Evolutionary conservation across 2,888 invertebrate species (phyloP).

Genomic region (Arrhopalites spinosus): DNA sequence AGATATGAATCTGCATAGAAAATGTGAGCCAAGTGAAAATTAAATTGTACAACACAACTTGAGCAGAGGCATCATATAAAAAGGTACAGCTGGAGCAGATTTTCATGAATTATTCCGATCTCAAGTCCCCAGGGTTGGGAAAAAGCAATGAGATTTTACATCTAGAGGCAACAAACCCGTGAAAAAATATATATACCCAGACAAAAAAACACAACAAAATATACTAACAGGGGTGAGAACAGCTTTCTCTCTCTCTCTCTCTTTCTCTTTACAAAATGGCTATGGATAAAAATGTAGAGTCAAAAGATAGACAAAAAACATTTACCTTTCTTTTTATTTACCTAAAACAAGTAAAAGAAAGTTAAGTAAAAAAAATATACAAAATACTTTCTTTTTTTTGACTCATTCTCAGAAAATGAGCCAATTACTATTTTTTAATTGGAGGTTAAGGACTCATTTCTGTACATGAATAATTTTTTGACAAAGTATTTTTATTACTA

Average conservation of each 20-base stretch:
- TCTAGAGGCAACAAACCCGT: conserved; percentile 8
- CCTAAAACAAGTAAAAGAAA: no score
- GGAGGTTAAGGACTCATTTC: no score
- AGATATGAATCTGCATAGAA: conserved; percentile 25
- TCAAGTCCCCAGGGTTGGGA: conserved; percentile 20
- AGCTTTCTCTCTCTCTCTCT: conserved; percentile 11
- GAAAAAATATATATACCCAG: neutral
- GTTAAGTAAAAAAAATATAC: neutral
- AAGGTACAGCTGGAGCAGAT: conserved; percentile 21
- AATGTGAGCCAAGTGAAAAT: conserved; percentile 33
- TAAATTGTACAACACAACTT: conserved; percentile 22
- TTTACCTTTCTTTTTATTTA: no score
- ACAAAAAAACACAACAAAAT: conserved; percentile 12
- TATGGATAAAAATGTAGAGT: neutral
- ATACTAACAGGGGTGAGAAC: conserved; percentile 18
- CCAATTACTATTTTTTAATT: neutral
- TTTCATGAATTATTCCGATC: conserved; percentile 33
- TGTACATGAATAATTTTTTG: no score
- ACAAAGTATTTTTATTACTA: no score
- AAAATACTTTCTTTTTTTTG: neutral
- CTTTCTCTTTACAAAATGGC: neutral
- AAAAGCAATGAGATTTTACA: conserved; percentile 32
- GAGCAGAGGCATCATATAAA: conserved; percentile 21
- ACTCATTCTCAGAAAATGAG: neutral
- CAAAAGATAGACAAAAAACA: neutral